Percentiles rank a stretch among this genome's conserved stretches.
phyloP scores from a whole-genome alignment of 2,113 vertebrate genomes.

The Eleginops maclovinus region DNA sequence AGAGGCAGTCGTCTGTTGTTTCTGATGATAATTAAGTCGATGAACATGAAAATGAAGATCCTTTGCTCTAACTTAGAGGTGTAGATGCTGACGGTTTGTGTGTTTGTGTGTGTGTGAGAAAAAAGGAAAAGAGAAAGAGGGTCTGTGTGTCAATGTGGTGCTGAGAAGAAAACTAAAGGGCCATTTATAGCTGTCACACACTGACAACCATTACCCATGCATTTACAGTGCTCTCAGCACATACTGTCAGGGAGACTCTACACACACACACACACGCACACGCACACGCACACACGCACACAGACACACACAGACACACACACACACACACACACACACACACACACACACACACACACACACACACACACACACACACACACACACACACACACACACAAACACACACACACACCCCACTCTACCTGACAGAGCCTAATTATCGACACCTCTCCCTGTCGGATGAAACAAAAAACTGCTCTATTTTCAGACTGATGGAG shows the following conservation, averaged over 20 bases:
- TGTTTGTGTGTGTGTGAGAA: constrained; percentile 9
- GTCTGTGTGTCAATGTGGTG: constrained; percentile 64
- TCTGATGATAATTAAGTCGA: constrained; percentile 63
- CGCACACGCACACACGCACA: constrained; percentile 25
- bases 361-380: constrained; percentile 26
- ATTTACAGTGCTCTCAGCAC: constrained; percentile 96
- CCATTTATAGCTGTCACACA: constrained; percentile 98
- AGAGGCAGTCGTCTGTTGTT: constrained; percentile 29
- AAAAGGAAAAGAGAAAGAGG: constrained; percentile 10
- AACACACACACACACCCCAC: constrained; percentile 32
- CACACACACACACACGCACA: constrained; percentile 24
- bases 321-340: constrained; percentile 5
- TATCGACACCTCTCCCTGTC: constrained; percentile 92
- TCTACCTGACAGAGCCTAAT: constrained; percentile 92
- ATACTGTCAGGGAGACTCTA: constrained; percentile 89
- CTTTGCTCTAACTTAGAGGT: constrained; percentile 26
- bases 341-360: constrained; percentile 22
- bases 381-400: constrained; percentile 35
- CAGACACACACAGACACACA: constrained; percentile 40
- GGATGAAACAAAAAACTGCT: constrained; percentile 85
- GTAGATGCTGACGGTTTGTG: not conserved
- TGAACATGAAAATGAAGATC: constrained; percentile 65
- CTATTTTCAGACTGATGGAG: constrained; percentile 86
- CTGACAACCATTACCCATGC: constrained; percentile 97
- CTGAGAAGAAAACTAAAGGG: constrained; percentile 90